Base-by-base conservation (phyloP, 2,113 vertebrate genomes). In the Microtus richardsoni region DNA sequence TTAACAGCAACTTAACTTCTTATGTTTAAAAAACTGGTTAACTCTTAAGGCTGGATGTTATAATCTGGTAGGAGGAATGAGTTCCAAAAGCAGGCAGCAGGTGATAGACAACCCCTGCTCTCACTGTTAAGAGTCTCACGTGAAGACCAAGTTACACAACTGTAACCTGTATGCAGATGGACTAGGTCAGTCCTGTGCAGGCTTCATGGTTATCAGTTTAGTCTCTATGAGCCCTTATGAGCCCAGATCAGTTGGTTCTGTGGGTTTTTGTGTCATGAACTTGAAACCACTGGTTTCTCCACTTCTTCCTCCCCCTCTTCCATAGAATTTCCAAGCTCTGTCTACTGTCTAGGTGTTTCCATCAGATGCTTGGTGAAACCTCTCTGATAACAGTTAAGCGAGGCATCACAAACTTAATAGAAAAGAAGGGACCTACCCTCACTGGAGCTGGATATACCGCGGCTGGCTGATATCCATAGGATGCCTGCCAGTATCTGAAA, bases 11-110 rank as follows among this genome's bases (percentile, higher is more conserved):
- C 22, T 73, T 64, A 79, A 80, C 70, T 49, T 28, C 84, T 77
- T 24, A 71, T 66, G 39, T 80, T 86, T 82, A 86, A 58, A 68
- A 64, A 88, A 91, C 74, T 44, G 47, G 33, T 4, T 13, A 47
- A 14, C 28, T 71, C 52, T 71, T 71, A 71, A 19, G 1, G 2
- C 7, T 19, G 11, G 60, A 7, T 78, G 54, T 5, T 47, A 5
- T 33, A 60, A 71, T n/a, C 2, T 7, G 17, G 7, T 9, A n/a
- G 2, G 68, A 9, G 7, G 16, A n/a, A 19, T n/a, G 16, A 1
- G 36, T 71, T 7, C 36, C 68, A 19, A n/a, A n/a, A 71, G 36
- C 36, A 71, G 36, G 68, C 36, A 71, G 36, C 16, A 71, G 36
- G 17, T 71, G 36, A n/a, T n/a, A 71, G 36, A 71, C 3, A 71